Base-by-base conservation (phyloP, 2,113 vertebrate species). In the Echinops telfairi region DNA sequence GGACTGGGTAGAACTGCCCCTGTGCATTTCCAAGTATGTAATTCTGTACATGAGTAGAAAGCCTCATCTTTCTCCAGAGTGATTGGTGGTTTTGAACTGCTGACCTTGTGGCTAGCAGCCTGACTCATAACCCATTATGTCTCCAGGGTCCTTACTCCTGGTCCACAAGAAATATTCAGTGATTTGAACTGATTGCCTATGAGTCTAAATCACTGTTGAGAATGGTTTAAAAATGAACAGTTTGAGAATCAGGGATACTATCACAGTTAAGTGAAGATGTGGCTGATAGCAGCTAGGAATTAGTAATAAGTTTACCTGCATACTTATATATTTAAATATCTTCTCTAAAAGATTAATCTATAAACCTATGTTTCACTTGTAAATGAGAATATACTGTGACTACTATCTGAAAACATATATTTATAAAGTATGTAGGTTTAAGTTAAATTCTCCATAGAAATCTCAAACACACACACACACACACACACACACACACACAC, bases 381-480 rank as follows among this genome's bases (percentile, higher is more conserved):
- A n/a, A 43, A 77, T 75, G 57, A 66, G 9, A 71, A 73, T 91
- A 91, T 68, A 33, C 89, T 91, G 53, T 80, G 62, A 89, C 73
- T 80, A 95, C 75, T 94, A 92, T 75, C 71, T 92, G 38, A 76
- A 94, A 87, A 88, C 31, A 70, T 66, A 2, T 73, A 75, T 90
- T 94, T 86, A 96, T 91, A 81, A 94, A 86, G 3, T 76, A 3
- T 53, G 16, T 96, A 92, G 27, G 6, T 84, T 64, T 92, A 57
- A 95, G 14, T 23, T 91, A 81, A 95, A 96, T 73, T 91, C 75
- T 62, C 68, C 90, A 88, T 40, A 90, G 73, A 90, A 90, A 90
- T 95, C 57, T 53, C 43, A 93, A 86, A 93, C 66, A 73, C 40
- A 78, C 38, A 57, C 10, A 19, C 3, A 47, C 16, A 91, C 66